Evolutionary conservation across 2,797 vertebrate genomes (phyloP), one percentile per base, ranked within the genome.

Genomic region (Alosa sapidissima): DNA sequence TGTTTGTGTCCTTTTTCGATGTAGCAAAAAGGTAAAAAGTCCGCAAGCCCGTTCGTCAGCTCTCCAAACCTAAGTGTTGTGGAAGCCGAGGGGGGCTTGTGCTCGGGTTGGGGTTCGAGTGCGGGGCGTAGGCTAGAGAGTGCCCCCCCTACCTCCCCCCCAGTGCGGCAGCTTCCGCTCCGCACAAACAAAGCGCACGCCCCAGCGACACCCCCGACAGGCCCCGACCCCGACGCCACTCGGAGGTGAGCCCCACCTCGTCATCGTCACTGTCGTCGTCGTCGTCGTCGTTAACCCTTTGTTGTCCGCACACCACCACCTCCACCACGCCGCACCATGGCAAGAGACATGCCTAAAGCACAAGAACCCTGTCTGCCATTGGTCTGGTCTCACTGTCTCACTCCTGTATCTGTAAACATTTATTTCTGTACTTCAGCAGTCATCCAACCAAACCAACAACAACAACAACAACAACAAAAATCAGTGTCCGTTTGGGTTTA

Each of bases 1-100:
- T 90, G 86, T 89, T 87, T 89, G 87, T 89, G 85, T 88, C 87
- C 87, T 89, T 85, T 54, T 84, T 87, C 88, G 86, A 96, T 95
- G 93, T 96, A 97, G 96, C 96, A 95, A 96, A 97, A 97, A 95
- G 96, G 96, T 14, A 96, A 97, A 95, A 97, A 96, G 87, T 94
- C 96, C 89, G 92, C 96, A 92, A 95, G 95, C 95, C 95, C 95
- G 94, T 96, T 97, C 96, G 95, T 96, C 95, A 97, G 96, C 95
- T 95, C 95, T 91, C 96, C 96, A 93, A 97, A 96, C 95, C 95
- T 97, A 92, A 97, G 94, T 95, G 95, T 96, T 93, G 93, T 96
- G 95, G 96, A 96, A 92, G 94, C 94, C 89, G 92, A 95, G 91
- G 95, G 95, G 93, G 93, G 96, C 62, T 65, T 11, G 62, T 7